These are phyloP conservation scores for Abramis brama DNA, from an alignment of 2,113 vertebrate genomes.

Conservation along the genomic window DNA sequence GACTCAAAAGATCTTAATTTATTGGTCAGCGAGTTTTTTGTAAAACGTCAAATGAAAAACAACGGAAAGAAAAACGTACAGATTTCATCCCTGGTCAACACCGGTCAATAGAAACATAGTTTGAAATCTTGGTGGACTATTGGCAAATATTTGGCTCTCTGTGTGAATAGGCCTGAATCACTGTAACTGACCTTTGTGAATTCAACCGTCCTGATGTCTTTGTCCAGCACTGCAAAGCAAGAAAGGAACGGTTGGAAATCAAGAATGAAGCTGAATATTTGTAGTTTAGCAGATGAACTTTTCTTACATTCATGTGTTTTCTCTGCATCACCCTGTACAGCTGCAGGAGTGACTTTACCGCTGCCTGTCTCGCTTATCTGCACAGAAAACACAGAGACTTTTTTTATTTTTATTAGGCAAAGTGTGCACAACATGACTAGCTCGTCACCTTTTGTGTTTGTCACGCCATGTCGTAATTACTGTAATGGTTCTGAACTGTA, in stretches of 20 bases:
- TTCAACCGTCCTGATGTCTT: conserved; percentile 87
- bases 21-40: too few relatives aligned
- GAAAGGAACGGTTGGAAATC: conserved; percentile 22
- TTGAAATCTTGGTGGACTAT: neutral
- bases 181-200: conserved; percentile 84
- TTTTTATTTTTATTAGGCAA: too few relatives aligned
- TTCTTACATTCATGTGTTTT: conserved; percentile 80
- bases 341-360: conserved; percentile 73
- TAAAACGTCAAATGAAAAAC: too few relatives aligned
- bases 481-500: too few relatives aligned
- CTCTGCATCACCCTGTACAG: conserved; percentile 72
- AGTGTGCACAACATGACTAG: neutral
- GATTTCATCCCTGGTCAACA: too few relatives aligned
- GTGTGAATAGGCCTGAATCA: neutral
- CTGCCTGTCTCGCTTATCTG: conserved; percentile 83
- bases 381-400: conserved; percentile 45
- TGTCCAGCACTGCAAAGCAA: conserved; percentile 74
- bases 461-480: too few relatives aligned
- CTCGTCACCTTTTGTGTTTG: neutral
- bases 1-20: too few relatives aligned
- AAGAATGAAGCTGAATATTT: neutral
- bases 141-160: neutral
- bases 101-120: neutral
- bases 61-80: too few relatives aligned
- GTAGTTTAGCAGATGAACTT: neutral